Base-by-base conservation (phyloP, 2,888 invertebrate genomes). In the Drosophila greeni region DNA sequence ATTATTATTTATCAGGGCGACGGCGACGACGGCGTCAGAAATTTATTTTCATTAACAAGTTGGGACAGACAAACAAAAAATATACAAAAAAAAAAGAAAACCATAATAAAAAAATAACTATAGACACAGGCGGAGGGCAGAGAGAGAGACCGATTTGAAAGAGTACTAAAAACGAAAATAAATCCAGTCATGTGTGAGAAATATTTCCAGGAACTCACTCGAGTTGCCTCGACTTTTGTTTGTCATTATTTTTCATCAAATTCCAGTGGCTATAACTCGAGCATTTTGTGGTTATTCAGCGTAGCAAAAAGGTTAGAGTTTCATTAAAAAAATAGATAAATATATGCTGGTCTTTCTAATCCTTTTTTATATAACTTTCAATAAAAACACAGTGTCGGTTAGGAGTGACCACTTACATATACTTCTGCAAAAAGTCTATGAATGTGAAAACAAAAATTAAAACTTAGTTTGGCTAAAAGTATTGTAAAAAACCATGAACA, bases 41-140 rank as follows among this genome's bases (percentile, higher is more conserved):
- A 82, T 76, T 76, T 79, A 79, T 82, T 79, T 76, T 73, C 61
- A 82, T 80, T 82, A 82, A 62, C 80, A 80, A 82, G 71, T 79
- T 54, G 53, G 47, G 36, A 42, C 45, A 61, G 47, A 70, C 39
- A 36, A 40, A 51, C 12, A 49, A 74, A 56, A 54, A 58, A 39
- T 36, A 56, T 45, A 37, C 26, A 52, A 56, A 31, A 37, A 23
- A 9, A 33, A 16, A 37, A 23, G 6, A 33, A 16, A 18, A 14
- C 14, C 4, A 43, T n/a, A 45, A 61, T 24, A 31, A 49, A 23
- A 23, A 12, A 45, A 31, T 23, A 51, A 62, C 51, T 29, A 36
- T 37, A 52, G 29, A 9, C 20, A 23, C 14, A 9, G 34, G 18
- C 54, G 16, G 53, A 33, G 42, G n/a, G 24, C 9, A 24, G 31